Conservation (phyloP, 2,797 vertebrate genomes). For the Gambusia yucatana region DNA sequence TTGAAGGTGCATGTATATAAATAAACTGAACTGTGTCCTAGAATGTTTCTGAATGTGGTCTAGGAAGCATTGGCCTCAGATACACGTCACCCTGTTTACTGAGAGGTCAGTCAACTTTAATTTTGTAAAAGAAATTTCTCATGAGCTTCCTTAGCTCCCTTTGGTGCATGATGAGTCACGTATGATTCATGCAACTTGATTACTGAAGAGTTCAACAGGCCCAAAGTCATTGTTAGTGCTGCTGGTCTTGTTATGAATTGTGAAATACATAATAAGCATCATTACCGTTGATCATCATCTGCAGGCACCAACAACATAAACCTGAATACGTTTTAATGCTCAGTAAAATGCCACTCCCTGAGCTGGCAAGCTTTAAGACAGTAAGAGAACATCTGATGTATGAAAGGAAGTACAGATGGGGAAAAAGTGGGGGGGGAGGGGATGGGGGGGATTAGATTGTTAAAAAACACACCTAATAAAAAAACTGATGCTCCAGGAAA, state of each 20-base stretch:
- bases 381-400: not conserved
- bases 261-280: slow-evolving; percentile 4
- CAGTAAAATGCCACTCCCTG: not conserved
- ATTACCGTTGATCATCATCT: not conserved
- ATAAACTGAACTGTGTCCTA: not conserved
- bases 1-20: not conserved
- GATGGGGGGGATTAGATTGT: no score
- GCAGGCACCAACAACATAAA: slow-evolving; percentile 1
- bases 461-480: not conserved
- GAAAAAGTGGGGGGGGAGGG: not conserved
- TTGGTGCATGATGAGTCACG: not conserved
- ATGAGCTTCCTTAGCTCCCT: not conserved
- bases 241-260: not conserved
- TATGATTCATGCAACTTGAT: slow-evolving; percentile 3
- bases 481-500: not conserved
- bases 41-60: not conserved
- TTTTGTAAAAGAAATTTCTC: not conserved
- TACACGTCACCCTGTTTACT: not conserved
- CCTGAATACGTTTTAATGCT: not conserved
- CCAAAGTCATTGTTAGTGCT: not conserved
- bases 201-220: not conserved
- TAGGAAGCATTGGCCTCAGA: not conserved
- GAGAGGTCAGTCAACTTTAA: not conserved
- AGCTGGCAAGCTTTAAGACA: not conserved
- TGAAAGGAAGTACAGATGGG: not conserved